A percentile compares a stretch with the other conserved stretches of the same genome.
phyloP scores from a whole-genome alignment of 2,797 vertebrate genomes.

The Lagodon rhomboides region DNA sequence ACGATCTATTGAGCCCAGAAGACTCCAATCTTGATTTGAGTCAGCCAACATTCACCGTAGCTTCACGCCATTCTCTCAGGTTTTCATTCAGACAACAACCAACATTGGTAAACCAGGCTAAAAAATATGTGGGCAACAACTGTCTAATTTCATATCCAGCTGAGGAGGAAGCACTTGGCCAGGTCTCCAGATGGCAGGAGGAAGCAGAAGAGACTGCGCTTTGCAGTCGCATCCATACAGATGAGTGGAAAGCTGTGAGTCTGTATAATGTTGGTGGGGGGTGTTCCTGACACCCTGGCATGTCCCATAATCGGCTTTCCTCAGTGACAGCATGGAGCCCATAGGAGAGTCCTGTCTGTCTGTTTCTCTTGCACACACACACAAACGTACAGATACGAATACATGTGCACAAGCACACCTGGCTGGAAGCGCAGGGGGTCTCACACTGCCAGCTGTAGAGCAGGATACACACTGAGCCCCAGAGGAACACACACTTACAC shows the following conservation, averaged over 20 bases:
- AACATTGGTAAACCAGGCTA: constrained; percentile 38
- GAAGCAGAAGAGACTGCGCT: constrained; percentile 57
- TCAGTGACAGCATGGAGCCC: constrained; percentile 71
- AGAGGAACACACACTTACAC: constrained; percentile 51
- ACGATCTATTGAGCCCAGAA: background rate
- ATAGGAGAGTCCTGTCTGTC: constrained; percentile 63
- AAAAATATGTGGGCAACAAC: constrained; percentile 42
- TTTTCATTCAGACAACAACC: constrained; percentile 16
- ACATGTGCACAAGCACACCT: constrained; percentile 62
- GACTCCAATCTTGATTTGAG: constrained; percentile 1
- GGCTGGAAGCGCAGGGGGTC: constrained; percentile 57
- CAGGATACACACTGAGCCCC: constrained; percentile 65
- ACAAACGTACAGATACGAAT: constrained; percentile 35
- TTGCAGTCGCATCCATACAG: constrained; percentile 68
- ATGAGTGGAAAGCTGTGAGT: constrained; percentile 74
- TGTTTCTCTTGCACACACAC: constrained; percentile 37
- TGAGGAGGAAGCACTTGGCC: constrained; percentile 62
- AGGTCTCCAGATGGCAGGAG: constrained; percentile 67
- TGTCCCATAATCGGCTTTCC: constrained; percentile 79
- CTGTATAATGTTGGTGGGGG: constrained; percentile 66
- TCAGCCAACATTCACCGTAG: background rate
- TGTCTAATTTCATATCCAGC: constrained; percentile 61
- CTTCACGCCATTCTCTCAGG: background rate
- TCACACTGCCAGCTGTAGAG: constrained; percentile 67
- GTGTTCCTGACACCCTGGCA: constrained; percentile 79